phyloP scores from a whole-genome alignment of 2,113 vertebrate genomes.

The Chlorodrepanis virens region DNA sequence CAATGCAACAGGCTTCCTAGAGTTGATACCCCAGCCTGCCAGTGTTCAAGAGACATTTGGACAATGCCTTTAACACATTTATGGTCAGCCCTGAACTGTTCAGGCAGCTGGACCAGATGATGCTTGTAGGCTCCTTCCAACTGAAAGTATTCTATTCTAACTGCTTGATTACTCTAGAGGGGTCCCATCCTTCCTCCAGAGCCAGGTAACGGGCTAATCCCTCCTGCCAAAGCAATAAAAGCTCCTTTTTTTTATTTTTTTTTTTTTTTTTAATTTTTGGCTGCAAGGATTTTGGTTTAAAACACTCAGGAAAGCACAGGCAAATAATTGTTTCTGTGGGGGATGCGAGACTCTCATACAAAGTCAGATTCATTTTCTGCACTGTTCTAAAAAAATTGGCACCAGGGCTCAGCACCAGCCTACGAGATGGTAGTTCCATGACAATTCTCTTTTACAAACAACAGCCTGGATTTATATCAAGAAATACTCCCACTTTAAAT shows the following conservation, averaged over 20 bases:
- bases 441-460: background rate
- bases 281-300: background rate
- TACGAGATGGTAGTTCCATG: rapidly evolving
- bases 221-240: background rate
- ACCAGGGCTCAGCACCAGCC: background rate
- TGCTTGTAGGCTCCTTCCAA: background rate
- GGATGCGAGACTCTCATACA: rapidly evolving
- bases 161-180: background rate
- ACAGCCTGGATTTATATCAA: background rate
- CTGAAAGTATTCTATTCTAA: background rate
- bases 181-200: background rate
- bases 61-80: background rate
- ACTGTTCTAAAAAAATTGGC: background rate
- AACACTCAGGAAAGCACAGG: background rate
- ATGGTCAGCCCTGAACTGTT: background rate
- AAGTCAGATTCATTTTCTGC: background rate
- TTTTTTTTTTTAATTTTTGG: background rate
- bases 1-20: background rate
- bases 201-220: background rate
- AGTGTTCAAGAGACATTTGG: background rate
- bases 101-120: background rate
- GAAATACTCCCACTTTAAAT: background rate
- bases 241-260: background rate
- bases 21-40: rapidly evolving
- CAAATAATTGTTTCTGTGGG: background rate